phyloP scores from a whole-genome alignment of 1,140 invertebrate genomes.

The Capitella teleta region DNA sequence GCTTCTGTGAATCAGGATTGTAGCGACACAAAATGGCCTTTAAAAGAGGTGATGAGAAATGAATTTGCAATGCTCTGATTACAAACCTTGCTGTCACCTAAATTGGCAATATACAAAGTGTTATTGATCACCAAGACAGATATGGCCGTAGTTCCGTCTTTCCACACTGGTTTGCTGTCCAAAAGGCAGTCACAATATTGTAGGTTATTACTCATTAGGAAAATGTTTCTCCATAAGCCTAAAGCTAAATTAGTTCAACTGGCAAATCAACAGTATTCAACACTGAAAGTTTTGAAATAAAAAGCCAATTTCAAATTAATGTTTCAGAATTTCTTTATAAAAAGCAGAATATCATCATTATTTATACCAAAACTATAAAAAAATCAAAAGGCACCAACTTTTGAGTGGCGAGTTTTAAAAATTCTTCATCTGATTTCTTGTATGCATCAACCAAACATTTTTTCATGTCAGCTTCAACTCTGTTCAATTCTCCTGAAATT shows the following conservation, averaged over 20 bases:
- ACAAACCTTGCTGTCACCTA: conserved; percentile 46
- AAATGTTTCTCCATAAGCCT: too few species aligned
- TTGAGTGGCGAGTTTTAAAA: conserved; percentile 42
- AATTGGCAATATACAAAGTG: conserved; percentile 43
- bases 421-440: conserved; percentile 47
- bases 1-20: conserved; percentile 26
- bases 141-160: conserved; percentile 46
- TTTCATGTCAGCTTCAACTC: conserved; percentile 43
- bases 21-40: conserved; percentile 44
- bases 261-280: too few species aligned
- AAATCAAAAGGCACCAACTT: too few species aligned
- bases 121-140: conserved; percentile 42
- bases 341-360: too few species aligned
- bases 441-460: conserved; percentile 42
- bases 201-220: neutral
- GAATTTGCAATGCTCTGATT: neutral
- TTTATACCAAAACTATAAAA: too few species aligned
- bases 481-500: conserved; percentile 24
- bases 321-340: too few species aligned
- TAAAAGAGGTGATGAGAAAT: too few species aligned
- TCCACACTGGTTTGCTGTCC: conserved; percentile 44
- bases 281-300: too few species aligned
- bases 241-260: too few species aligned
- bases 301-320: too few species aligned
- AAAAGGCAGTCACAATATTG: too few species aligned